phyloP scores from a whole-genome alignment of 2,888 invertebrate genomes.

The Eugnorisma glareosa region DNA sequence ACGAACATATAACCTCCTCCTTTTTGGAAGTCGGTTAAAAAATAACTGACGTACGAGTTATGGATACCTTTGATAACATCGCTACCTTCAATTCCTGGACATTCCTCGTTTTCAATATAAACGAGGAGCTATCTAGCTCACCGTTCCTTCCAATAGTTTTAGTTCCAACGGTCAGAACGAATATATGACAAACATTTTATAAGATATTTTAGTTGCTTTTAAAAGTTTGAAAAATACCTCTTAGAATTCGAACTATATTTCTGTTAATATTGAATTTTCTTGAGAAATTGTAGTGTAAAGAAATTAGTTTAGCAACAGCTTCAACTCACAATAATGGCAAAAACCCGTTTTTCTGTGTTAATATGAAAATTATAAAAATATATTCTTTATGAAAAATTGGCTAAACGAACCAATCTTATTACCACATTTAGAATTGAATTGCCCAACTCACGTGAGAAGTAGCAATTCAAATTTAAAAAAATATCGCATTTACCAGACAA shows the following conservation, averaged over 20 bases:
- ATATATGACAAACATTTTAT: slow-evolving; percentile 44
- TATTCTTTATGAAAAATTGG: not conserved
- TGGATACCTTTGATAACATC: slow-evolving; percentile 22
- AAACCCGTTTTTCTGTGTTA: not conserved
- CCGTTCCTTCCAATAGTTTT: slow-evolving; percentile 47
- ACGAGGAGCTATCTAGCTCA: slow-evolving; percentile 46
- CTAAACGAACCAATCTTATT: not conserved
- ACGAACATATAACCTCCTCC: too few species aligned
- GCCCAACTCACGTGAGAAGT: not conserved
- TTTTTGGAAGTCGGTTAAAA: too few species aligned
- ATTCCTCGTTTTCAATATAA: slow-evolving; percentile 53
- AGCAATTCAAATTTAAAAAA: slow-evolving; percentile 16
- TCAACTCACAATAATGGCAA: not conserved
- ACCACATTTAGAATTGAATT: not conserved
- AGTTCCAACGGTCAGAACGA: slow-evolving; percentile 40
- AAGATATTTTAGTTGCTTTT: slow-evolving; percentile 37
- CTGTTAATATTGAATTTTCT: not conserved
- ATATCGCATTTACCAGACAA: not conserved
- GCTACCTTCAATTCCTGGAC: slow-evolving; percentile 28
- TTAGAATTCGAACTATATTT: not conserved
- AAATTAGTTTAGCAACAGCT: not conserved
- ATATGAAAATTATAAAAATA: not conserved
- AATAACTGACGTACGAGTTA: not conserved
- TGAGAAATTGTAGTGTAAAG: not conserved
- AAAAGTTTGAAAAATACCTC: slow-evolving; percentile 1